Evolutionary conservation across 64 coral and sea anemone species (phyloP).

Genomic region (Stichodactyla helianthus): DNA sequence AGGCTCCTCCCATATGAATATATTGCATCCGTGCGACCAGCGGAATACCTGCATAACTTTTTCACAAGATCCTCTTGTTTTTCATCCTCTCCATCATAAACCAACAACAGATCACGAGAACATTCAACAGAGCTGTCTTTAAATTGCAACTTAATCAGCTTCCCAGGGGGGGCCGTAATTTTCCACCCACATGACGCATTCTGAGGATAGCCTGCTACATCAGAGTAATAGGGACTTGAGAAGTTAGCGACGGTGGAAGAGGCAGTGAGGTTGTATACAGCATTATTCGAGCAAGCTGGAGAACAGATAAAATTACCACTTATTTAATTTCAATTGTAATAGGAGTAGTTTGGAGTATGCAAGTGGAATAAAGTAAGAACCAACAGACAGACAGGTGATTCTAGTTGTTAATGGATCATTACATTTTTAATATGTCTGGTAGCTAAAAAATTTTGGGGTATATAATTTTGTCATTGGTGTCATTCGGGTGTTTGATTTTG

Average conservation of each 20-base stretch:
- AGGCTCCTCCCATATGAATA: not conserved
- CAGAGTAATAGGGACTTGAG: conserved; percentile 21
- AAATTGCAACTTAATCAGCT: conserved; percentile 31
- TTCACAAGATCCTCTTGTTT: not conserved
- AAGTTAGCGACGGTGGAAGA: conserved; percentile 3
- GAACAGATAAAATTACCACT: not conserved
- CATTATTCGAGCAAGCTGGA: not conserved
- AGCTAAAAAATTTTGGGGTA: too few species aligned
- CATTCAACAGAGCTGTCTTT: not conserved
- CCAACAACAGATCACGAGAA: not conserved
- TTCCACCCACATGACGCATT: conserved; percentile 37
- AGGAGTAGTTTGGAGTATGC: not conserved
- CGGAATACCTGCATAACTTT: too few species aligned
- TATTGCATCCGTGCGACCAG: not conserved
- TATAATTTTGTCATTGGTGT: too few species aligned
- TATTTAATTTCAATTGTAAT: not conserved
- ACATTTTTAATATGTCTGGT: too few species aligned
- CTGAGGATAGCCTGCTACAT: not conserved
- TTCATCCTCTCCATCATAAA: not conserved
- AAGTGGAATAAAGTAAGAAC: not conserved
- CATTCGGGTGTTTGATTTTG: too few species aligned
- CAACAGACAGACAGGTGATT: too few species aligned
- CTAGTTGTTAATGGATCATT: too few species aligned
- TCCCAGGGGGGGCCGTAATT: conserved; percentile 22
- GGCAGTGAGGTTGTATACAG: not conserved